Evolutionary conservation across 2,113 vertebrate species (phyloP).

Genomic region (Gavialis gangeticus): DNA sequence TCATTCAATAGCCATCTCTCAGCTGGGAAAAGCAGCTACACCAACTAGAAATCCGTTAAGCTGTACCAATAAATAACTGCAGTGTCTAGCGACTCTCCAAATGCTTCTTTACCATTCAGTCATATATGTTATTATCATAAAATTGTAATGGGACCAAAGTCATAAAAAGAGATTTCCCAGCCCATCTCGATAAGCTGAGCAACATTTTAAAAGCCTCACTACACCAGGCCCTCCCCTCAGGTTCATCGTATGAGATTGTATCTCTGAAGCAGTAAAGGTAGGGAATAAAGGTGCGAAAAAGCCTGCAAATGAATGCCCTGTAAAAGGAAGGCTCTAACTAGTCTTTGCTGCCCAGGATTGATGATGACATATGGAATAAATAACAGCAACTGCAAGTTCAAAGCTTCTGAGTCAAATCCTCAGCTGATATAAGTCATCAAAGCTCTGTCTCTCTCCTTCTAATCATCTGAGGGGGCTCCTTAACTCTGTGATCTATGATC

Average conservation of each 20-base stretch:
- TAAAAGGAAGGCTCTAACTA: slow-evolving; percentile 1
- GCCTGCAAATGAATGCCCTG: neutral
- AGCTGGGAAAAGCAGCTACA: neutral
- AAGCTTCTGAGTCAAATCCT: slow-evolving; percentile 44
- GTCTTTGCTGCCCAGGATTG: slow-evolving; percentile 17
- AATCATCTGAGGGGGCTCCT: slow-evolving; percentile 23
- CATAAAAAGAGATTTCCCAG: slow-evolving; percentile 34
- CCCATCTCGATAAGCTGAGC: neutral
- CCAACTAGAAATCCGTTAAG: slow-evolving; percentile 16
- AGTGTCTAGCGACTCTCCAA: neutral
- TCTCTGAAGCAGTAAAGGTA: neutral
- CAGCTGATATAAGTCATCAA: slow-evolving; percentile 29
- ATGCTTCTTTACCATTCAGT: slow-evolving; percentile 35
- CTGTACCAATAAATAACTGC: neutral
- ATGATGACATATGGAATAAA: slow-evolving; percentile 37
- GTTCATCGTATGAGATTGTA: slow-evolving; percentile 4
- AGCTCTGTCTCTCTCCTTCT: neutral
- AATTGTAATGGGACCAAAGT: neutral
- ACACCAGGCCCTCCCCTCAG: neutral
- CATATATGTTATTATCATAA: slow-evolving; percentile 2
- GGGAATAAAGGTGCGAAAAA: neutral
- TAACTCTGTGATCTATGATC: slow-evolving; percentile 2
- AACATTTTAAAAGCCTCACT: slow-evolving; percentile 8
- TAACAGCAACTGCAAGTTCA: slow-evolving; percentile 31
- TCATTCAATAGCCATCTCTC: neutral